Evolutionary conservation across 2,113 vertebrate species (phyloP).

Genomic region (Dicrurus megarhynchus): DNA sequence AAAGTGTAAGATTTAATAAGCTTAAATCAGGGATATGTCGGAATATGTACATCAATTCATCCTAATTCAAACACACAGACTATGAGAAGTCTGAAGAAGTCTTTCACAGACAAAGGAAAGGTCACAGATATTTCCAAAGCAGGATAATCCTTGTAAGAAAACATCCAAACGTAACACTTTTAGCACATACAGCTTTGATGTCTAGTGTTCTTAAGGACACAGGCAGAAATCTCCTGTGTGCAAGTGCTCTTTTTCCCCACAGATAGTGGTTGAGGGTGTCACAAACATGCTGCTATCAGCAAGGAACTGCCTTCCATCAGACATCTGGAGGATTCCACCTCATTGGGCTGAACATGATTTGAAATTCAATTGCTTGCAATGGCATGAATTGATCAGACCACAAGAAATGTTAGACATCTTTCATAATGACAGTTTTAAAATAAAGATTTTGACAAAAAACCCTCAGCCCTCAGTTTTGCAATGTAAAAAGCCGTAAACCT

Average conservation of each 20-base stretch:
- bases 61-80: not conserved
- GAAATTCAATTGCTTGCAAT: not conserved
- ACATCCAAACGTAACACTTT: not conserved
- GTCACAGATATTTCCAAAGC: not conserved
- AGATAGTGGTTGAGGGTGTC: not conserved
- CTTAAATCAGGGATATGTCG: not conserved
- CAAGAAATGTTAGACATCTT: not conserved
- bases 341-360: not conserved
- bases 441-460: not conserved
- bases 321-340: not conserved
- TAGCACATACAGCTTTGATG: not conserved
- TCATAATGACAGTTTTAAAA: not conserved
- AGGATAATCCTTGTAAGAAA: not conserved
- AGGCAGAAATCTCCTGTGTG: not conserved
- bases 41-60: not conserved
- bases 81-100: not conserved
- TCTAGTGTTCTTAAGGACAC: not conserved
- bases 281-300: not conserved
- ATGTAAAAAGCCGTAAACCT: not conserved
- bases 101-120: not conserved
- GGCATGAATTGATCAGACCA: not conserved
- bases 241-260: not conserved
- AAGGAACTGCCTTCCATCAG: not conserved
- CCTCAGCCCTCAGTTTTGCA: not conserved
- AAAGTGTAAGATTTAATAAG: not conserved